These are phyloP conservation scores for Pangasius krempfi DNA, from an alignment of 2,797 vertebrate genomes.

Conservation along the genomic window DNA sequence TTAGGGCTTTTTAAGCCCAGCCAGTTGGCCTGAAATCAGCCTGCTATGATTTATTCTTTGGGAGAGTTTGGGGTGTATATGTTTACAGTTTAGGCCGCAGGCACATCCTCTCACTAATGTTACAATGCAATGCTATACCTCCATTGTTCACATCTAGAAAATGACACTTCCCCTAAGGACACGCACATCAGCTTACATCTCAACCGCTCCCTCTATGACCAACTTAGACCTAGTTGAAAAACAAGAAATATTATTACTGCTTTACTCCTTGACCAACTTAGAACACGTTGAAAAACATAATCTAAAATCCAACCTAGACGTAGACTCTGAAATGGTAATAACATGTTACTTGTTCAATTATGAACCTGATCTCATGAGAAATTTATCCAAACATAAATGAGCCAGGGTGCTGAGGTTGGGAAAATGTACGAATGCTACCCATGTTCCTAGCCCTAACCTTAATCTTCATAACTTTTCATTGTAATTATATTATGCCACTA, in stretches of 20 bases:
- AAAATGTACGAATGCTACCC: neutral
- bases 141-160: constrained; percentile 60
- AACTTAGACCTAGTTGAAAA: constrained; percentile 19
- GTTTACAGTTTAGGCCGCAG: constrained; percentile 59
- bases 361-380: neutral
- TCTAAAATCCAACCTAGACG: neutral
- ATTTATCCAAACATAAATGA: neutral
- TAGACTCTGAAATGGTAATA: neutral
- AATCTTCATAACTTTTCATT: neutral
- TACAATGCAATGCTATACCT: constrained; percentile 62
- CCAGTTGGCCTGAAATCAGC: constrained; percentile 42
- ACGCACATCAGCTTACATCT: constrained; percentile 54
- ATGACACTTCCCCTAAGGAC: constrained; percentile 61
- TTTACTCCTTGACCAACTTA: neutral
- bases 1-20: constrained; percentile 46
- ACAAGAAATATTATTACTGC: constrained; percentile 7
- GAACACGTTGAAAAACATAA: neutral
- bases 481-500: neutral
- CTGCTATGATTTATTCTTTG: constrained; percentile 47
- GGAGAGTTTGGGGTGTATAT: constrained; percentile 58
- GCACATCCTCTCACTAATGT: constrained; percentile 62
- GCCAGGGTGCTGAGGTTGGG: neutral
- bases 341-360: neutral
- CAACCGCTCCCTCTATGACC: constrained; percentile 38
- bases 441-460: neutral